phyloP scores from a whole-genome alignment of 2,797 vertebrate species.

The Halcyon leucocephala region DNA sequence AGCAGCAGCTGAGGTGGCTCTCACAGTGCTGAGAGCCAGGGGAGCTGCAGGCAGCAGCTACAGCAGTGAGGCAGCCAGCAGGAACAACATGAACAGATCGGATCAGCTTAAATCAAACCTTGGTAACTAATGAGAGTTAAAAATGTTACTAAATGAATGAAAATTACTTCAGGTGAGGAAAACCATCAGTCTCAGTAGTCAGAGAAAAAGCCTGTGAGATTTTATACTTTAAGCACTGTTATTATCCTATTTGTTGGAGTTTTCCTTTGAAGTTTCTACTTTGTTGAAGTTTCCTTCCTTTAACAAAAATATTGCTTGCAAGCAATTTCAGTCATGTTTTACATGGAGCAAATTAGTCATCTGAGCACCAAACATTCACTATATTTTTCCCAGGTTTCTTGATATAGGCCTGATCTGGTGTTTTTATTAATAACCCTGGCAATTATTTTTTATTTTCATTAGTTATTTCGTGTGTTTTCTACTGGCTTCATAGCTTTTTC shows the following conservation, averaged over 20 bases:
- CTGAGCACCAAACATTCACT: not conserved
- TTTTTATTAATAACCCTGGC: not conserved
- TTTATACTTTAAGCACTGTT: not conserved
- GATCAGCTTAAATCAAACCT: not conserved
- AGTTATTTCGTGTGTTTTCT: not conserved
- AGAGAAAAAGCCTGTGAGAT: not conserved
- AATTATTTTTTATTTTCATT: not conserved
- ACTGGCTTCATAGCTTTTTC: not conserved
- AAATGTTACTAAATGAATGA: not conserved
- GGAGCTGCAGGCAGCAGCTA: not conserved
- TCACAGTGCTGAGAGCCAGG: accelerated
- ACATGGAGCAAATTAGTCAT: not conserved
- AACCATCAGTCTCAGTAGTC: not conserved
- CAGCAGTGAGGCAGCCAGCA: not conserved
- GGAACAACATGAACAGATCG: not conserved
- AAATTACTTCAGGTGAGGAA: not conserved
- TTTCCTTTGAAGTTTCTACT: not conserved
- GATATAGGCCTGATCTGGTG: not conserved
- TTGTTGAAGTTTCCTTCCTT: not conserved
- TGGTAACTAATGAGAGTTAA: not conserved
- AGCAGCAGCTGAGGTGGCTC: not conserved
- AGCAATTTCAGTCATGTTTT: not conserved
- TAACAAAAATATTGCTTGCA: not conserved
- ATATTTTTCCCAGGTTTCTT: not conserved
- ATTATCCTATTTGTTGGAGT: not conserved